Base-by-base conservation (phyloP, 2,797 vertebrate genomes). In the Xenentodon cancila region DNA sequence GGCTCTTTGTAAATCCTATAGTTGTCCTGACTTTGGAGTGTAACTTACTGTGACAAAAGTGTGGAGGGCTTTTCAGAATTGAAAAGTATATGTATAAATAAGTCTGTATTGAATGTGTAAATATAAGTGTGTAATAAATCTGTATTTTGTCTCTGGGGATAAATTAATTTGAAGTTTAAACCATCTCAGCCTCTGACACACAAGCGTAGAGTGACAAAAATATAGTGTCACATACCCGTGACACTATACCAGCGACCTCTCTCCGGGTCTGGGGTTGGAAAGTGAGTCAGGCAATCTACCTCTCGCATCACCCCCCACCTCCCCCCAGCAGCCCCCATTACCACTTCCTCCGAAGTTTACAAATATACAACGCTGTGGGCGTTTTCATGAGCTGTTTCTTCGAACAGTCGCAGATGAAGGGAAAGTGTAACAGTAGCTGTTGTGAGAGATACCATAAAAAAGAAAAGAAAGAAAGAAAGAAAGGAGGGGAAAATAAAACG, bases 311-410 rank as follows among this genome's bases (percentile, higher is more conserved):
- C 16, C 12, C 25, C 52, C 27, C 40, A 62, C 19, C 27, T 12
- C 32, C 62, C 2, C n/a, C 71, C 51, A 1, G 17, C 58, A 1
- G 57, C 73, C 70, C 81, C 74, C 64, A 66, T 63, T 54, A 70
- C 80, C 84, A 88, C 77, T 89, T 91, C 89, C 90, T 90, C 59
- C 68, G 20, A 44, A 73, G 68, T 85, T 88, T 89, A 90, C 80
- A 73, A 87, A 81, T 77, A 89, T 15, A 87, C 72, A 84, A 56
- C 51, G 22, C 75, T 51, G 90, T 92, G 79, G 90, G 90, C 45
- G 89, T 84, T 81, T 76, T 80, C 79, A 75, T 77, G 63, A 77
- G 68, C 57, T 3, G 54, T 79, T 86, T 91, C 88, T 88, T 75
- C 63, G 84, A 91, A 90, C 50, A 65, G 54, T 62, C 27, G 15